These are phyloP conservation scores for Caenorhabditis sp. DNA, from an alignment of 2,888 invertebrate species.

Conservation along the genomic window DNA sequence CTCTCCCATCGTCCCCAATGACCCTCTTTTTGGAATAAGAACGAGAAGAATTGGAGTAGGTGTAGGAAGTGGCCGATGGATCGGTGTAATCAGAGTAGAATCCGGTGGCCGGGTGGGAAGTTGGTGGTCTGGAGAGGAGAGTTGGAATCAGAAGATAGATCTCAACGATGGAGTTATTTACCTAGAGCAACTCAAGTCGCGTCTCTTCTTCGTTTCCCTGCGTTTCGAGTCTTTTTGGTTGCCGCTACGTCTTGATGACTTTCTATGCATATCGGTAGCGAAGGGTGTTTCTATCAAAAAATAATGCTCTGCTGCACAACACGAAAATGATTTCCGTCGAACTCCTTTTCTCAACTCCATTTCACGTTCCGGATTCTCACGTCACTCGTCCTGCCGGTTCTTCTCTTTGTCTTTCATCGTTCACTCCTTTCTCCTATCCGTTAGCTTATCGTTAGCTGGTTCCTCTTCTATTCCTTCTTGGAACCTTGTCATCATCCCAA, in stretches of 20 bases:
- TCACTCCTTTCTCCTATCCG: neutral
- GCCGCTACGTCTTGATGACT: slow-evolving; percentile 30
- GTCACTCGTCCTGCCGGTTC: neutral
- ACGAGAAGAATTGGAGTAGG: slow-evolving; percentile 1
- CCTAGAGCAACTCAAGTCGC: neutral
- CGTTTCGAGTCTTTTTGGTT: neutral
- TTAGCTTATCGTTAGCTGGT: slow-evolving; percentile 9
- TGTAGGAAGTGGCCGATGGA: neutral
- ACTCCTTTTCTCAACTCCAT: neutral
- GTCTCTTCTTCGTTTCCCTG: neutral
- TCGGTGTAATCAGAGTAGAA: neutral
- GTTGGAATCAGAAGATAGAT: neutral
- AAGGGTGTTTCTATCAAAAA: slow-evolving; percentile 3
- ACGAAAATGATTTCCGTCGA: neutral
- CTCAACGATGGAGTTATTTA: neutral
- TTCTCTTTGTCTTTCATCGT: slow-evolving; percentile 19
- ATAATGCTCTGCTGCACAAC: slow-evolving; percentile 2
- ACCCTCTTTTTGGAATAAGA: neutral
- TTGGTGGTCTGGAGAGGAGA: neutral
- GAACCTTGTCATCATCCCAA: slow-evolving; percentile 15
- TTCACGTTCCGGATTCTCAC: slow-evolving; percentile 18
- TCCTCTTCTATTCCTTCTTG: slow-evolving; percentile 5
- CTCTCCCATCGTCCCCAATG: neutral
- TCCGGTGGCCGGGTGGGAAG: slow-evolving; percentile 12
- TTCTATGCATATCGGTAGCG: slow-evolving; percentile 24